Evolutionary conservation across 2,797 vertebrate genomes (phyloP).

Genomic region (Xiphorhynchus erythropygius): DNA sequence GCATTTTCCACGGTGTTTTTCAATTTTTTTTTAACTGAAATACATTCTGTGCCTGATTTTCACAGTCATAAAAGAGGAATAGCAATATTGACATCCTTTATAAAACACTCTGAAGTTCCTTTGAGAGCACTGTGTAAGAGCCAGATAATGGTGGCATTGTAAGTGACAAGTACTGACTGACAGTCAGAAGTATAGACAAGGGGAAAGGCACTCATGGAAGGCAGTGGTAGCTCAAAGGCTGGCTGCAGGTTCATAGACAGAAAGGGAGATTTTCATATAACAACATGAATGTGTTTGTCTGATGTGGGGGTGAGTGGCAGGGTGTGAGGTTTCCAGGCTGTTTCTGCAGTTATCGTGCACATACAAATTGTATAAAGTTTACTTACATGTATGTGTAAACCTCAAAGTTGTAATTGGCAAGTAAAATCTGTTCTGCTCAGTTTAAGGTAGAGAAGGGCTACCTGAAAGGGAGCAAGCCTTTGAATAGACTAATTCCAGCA

Average conservation of each 20-base stretch:
- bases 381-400: not conserved
- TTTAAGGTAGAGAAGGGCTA: not conserved
- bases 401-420: not conserved
- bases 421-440: not conserved
- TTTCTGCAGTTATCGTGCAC: not conserved
- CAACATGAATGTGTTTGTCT: not conserved
- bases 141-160: not conserved
- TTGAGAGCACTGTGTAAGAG: not conserved
- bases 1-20: not conserved
- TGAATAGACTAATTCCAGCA: not conserved
- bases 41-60: not conserved
- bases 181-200: not conserved
- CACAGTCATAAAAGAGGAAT: not conserved
- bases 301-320: not conserved
- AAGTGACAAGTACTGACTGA: conserved; percentile 2
- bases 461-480: not conserved
- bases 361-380: not conserved
- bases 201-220: not conserved
- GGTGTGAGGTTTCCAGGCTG: not conserved
- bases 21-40: not conserved
- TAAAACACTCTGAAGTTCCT: not conserved
- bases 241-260: not conserved
- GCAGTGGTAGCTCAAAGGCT: not conserved
- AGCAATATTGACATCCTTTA: not conserved
- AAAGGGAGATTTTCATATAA: not conserved